Conservation (phyloP, 2,797 vertebrate species). For the Sebastes diploproa region DNA sequence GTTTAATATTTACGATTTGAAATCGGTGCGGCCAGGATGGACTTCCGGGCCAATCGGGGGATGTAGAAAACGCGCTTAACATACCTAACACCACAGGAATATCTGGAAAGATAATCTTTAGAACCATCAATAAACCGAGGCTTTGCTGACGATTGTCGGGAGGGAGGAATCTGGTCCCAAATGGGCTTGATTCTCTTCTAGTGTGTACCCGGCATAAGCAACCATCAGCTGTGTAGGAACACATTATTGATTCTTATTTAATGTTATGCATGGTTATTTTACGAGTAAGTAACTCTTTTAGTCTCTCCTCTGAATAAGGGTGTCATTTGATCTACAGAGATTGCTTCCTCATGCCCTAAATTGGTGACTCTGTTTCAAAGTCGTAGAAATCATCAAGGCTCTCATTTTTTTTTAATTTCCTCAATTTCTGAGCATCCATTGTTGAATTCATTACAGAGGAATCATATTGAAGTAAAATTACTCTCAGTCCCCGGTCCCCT, state of each 20-base stretch:
- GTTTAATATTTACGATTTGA: too few relatives aligned
- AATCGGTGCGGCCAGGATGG: fast-evolving
- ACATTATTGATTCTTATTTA: background rate
- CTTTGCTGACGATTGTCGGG: too few relatives aligned
- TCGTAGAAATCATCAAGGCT: conserved; percentile 22
- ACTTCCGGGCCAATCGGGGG: fast-evolving
- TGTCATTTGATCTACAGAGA: conserved; percentile 15
- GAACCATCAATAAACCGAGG: too few relatives aligned
- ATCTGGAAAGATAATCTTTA: too few relatives aligned
- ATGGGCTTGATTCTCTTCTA: too few relatives aligned
- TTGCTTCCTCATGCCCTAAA: conserved; percentile 10
- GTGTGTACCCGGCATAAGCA: background rate
- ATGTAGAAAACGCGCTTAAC: too few relatives aligned
- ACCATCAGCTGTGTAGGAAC: background rate
- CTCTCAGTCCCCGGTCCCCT: conserved; percentile 22
- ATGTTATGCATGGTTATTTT: background rate
- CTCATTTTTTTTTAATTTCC: conserved; percentile 22
- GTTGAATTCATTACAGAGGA: conserved; percentile 35
- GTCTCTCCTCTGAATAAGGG: background rate
- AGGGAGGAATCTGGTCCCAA: too few relatives aligned
- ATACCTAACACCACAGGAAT: too few relatives aligned
- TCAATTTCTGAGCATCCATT: conserved; percentile 32
- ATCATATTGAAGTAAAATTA: conserved; percentile 48
- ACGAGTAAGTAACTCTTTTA: background rate
- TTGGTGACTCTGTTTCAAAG: conserved; percentile 20